phyloP scores from a whole-genome alignment of 2,888 invertebrate genomes.

The Apodemia duryi region DNA sequence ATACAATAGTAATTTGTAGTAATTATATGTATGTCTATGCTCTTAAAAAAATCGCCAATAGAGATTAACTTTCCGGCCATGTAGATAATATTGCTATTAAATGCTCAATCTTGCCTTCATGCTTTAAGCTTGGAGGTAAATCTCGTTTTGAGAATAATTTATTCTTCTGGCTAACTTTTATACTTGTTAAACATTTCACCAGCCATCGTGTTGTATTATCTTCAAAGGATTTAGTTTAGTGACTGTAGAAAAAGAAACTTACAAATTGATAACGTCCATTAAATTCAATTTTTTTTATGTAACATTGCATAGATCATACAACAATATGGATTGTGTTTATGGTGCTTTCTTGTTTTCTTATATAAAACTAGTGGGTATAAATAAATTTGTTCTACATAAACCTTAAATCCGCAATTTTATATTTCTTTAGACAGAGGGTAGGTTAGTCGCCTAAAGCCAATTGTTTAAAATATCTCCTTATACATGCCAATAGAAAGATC shows the following conservation, averaged over 20 bases:
- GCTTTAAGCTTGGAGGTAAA: slow-evolving; percentile 10
- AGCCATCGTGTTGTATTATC: background rate
- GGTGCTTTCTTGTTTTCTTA: no score
- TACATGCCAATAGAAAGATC: no score
- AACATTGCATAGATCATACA: background rate
- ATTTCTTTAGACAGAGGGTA: no score
- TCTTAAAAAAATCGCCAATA: slow-evolving; percentile 52
- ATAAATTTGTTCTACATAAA: no score
- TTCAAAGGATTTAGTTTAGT: background rate
- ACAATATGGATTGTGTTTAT: background rate
- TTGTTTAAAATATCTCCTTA: no score
- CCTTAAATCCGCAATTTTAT: no score
- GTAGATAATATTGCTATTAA: slow-evolving; percentile 37
- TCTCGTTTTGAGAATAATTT: slow-evolving; percentile 14
- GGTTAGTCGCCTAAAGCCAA: no score
- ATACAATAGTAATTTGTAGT: no score
- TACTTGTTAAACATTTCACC: background rate
- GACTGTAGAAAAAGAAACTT: background rate
- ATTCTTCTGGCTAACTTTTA: slow-evolving; percentile 1
- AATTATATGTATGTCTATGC: slow-evolving; percentile 37
- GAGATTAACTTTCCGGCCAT: slow-evolving; percentile 40
- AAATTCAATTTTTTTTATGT: background rate
- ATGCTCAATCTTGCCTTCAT: slow-evolving; percentile 41
- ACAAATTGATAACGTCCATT: background rate
- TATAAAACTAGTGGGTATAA: no score